A percentile compares a stretch with the other conserved stretches of the same genome.
Evolutionary conservation across 2,888 invertebrate species (phyloP).

Genomic region (Drosophila ochracea): DNA sequence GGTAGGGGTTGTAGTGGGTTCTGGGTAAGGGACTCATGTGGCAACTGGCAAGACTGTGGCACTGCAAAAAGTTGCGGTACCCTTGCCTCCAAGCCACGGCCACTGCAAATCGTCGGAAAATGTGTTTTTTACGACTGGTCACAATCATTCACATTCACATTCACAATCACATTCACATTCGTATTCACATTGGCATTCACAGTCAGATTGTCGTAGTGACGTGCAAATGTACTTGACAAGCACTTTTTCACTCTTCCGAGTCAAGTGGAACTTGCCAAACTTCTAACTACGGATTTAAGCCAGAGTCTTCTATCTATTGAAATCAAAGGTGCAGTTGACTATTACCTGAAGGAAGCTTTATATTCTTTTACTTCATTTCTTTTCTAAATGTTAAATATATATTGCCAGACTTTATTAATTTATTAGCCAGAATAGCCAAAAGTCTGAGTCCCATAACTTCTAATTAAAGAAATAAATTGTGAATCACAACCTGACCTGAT

Average conservation of each 20-base stretch:
- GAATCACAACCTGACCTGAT: neutral
- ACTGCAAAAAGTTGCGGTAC: constrained; percentile 12
- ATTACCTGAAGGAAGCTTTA: neutral
- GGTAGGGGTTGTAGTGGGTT: neutral
- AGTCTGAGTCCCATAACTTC: neutral
- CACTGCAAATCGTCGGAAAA: constrained; percentile 61
- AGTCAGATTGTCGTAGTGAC: constrained; percentile 43
- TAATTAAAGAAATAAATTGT: neutral
- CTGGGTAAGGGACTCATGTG: neutral
- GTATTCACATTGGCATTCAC: constrained; percentile 19
- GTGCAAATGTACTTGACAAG: constrained; percentile 71
- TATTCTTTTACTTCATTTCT: neutral
- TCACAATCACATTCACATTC: constrained; percentile 26
- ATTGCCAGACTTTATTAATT: neutral
- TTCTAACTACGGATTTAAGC: constrained; percentile 13
- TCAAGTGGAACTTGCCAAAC: constrained; percentile 26
- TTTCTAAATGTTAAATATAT: neutral
- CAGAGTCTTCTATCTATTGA: neutral
- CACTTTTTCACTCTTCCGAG: constrained; percentile 26
- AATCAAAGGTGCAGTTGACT: neutral
- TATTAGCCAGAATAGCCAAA: neutral
- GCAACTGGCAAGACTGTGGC: constrained; percentile 14
- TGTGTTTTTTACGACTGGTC: constrained; percentile 68
- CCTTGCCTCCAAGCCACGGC: neutral
- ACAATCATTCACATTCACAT: constrained; percentile 41